These are phyloP conservation scores for Oreonectes daqikongensis DNA, from an alignment of 2,797 vertebrate genomes.

Conservation along the genomic window DNA sequence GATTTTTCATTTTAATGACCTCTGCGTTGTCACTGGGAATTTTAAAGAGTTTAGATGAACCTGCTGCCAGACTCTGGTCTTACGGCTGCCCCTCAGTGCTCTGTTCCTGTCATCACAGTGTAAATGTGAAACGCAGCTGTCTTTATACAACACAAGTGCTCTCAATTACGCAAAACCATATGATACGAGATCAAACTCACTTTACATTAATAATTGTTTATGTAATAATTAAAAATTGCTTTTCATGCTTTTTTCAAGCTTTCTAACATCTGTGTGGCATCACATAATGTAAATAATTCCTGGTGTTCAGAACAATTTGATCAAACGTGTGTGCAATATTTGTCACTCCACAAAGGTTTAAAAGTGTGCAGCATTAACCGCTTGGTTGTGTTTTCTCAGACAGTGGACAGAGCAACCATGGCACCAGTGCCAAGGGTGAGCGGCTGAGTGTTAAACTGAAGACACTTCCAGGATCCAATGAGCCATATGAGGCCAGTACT, in stretches of 20 bases:
- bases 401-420: conserved; percentile 78
- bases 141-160: conserved; percentile 10
- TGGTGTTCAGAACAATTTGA: neutral
- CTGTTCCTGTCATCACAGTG: conserved; percentile 30
- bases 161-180: conserved; percentile 14
- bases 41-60: conserved; percentile 60
- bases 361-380: neutral
- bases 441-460: conserved; percentile 84
- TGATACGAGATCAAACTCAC: neutral
- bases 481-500: conserved; percentile 88
- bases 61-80: conserved; percentile 64
- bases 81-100: conserved; percentile 42
- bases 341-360: conserved; percentile 4
- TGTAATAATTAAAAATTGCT: no score
- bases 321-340: neutral
- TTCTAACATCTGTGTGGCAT: conserved; percentile 33
- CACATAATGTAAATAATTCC: neutral
- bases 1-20: conserved; percentile 50
- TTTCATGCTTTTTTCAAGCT: neutral
- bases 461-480: conserved; percentile 83
- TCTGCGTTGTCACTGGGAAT: conserved; percentile 15
- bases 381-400: conserved; percentile 73
- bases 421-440: conserved; percentile 82
- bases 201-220: neutral
- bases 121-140: conserved; percentile 37